phyloP scores from a whole-genome alignment of 2,797 vertebrate genomes.

The Tadarida brasiliensis region DNA sequence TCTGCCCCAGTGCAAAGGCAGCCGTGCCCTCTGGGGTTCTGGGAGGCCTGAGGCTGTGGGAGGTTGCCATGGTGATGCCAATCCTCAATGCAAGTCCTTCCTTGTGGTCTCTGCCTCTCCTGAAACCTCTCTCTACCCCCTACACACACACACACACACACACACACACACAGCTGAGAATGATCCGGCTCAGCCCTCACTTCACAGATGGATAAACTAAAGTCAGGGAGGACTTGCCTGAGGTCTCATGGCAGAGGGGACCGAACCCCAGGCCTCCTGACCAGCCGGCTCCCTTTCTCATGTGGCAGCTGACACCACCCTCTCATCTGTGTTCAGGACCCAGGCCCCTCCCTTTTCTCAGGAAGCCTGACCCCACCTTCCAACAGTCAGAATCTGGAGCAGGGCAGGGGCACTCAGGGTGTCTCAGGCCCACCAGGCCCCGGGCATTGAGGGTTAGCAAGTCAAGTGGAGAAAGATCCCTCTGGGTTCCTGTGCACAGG shows the following conservation, averaged over 20 bases:
- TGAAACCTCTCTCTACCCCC: background rate
- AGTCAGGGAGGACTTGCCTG: background rate
- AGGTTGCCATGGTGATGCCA: background rate
- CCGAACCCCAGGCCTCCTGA: background rate
- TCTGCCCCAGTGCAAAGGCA: background rate
- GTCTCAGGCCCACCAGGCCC: background rate
- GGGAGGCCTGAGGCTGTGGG: background rate
- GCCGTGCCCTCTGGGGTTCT: background rate
- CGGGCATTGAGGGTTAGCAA: background rate
- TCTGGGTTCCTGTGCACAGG: background rate
- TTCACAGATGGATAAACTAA: conserved; percentile 30
- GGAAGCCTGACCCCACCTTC: background rate
- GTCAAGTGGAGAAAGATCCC: background rate
- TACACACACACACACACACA: background rate
- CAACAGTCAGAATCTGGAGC: background rate
- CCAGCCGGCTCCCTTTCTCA: background rate
- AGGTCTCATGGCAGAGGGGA: background rate
- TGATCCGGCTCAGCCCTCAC: background rate
- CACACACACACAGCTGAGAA: background rate
- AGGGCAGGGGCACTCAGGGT: background rate
- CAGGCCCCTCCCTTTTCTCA: background rate
- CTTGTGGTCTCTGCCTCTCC: conserved; percentile 33
- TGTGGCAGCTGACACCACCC: background rate
- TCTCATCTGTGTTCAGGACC: background rate
- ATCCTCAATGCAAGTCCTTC: background rate